Evolutionary conservation across 2,888 invertebrate species (phyloP).

Genomic region (Leptopterna dolabrata): DNA sequence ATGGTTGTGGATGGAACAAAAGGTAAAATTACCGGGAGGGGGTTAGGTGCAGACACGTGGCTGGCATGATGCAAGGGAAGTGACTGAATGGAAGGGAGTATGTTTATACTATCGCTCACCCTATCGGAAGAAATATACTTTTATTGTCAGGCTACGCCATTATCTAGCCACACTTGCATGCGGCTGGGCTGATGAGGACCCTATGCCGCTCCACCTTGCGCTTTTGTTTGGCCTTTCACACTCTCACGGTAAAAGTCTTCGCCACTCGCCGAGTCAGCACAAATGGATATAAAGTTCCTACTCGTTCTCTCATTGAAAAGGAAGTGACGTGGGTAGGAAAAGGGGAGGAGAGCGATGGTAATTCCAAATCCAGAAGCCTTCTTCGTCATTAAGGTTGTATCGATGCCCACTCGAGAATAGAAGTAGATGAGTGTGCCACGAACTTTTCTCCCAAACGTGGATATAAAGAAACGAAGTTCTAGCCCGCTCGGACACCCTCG

Average conservation of each 20-base stretch:
- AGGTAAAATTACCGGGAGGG: constrained; percentile 42
- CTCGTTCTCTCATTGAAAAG: not conserved
- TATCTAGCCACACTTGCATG: constrained; percentile 52
- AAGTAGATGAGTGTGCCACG: too few relatives aligned
- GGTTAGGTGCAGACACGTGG: constrained; percentile 41
- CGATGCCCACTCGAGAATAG: too few relatives aligned
- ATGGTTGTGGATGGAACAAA: constrained; percentile 47
- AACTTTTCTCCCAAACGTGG: too few relatives aligned
- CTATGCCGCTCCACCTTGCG: constrained; percentile 47
- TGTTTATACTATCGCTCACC: constrained; percentile 52
- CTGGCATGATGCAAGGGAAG: constrained; percentile 46
- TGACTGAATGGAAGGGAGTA: constrained; percentile 47
- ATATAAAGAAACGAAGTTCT: too few relatives aligned
- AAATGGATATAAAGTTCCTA: constrained; percentile 28
- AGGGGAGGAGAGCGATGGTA: not conserved
- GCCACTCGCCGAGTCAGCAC: not conserved
- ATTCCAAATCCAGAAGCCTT: not conserved
- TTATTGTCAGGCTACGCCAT: constrained; percentile 46
- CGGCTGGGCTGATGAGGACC: constrained; percentile 46
- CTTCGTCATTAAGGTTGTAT: not conserved
- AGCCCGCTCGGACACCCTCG: too few relatives aligned
- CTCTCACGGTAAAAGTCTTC: constrained; percentile 43
- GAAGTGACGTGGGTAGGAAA: not conserved
- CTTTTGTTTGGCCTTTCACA: constrained; percentile 36
- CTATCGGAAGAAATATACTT: constrained; percentile 52